Conservation (phyloP, 2,888 invertebrate species). For the Octonoba sinensis region DNA sequence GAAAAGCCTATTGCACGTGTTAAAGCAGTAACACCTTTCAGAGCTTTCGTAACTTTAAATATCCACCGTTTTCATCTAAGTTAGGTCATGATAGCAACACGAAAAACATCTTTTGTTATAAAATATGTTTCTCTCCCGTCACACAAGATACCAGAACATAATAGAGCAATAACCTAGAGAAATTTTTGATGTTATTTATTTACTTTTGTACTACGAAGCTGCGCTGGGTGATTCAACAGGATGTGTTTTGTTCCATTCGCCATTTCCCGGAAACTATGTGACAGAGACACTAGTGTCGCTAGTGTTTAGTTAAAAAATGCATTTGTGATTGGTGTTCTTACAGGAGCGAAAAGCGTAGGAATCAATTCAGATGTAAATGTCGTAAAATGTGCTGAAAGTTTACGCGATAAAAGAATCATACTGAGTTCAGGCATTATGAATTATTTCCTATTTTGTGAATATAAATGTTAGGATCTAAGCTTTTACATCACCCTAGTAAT, state of each 20-base stretch:
- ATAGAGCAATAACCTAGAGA: conserved; percentile 49
- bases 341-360: background rate
- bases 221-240: conserved; percentile 56
- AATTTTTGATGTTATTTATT: conserved; percentile 20
- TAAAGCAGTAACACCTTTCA: too few relatives aligned
- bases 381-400: background rate
- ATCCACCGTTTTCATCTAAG: too few relatives aligned
- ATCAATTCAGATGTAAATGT: conserved; percentile 4
- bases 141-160: conserved; percentile 19
- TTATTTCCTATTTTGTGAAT: background rate
- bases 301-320: too few relatives aligned
- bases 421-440: too few relatives aligned
- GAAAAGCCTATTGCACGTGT: too few relatives aligned
- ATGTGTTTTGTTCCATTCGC: conserved; percentile 42
- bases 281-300: conserved; percentile 15
- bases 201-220: conserved; percentile 13
- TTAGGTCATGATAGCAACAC: too few relatives aligned
- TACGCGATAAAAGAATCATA: background rate
- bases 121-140: background rate
- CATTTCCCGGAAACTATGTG: conserved; percentile 42
- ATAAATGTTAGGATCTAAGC: too few relatives aligned
- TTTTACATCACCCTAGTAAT: too few relatives aligned
- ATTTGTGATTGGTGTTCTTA: conserved; percentile 2
- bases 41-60: too few relatives aligned
- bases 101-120: background rate